Base-by-base conservation (phyloP, 2,797 vertebrate species). In the Arrhamphus sclerolepis region DNA sequence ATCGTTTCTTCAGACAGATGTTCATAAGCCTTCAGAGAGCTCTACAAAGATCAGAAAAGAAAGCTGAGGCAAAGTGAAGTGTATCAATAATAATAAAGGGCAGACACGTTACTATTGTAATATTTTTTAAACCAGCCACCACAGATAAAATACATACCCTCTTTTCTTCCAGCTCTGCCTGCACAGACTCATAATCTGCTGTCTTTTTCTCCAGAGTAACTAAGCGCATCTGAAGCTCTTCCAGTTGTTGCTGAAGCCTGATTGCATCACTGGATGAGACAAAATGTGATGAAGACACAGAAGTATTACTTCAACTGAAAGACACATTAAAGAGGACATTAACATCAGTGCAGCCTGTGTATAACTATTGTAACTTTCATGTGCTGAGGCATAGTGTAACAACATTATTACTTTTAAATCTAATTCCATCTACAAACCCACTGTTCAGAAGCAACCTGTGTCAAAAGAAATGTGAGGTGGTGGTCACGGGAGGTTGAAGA, bases 161-260 rank as follows among this genome's bases (percentile, higher is more conserved):
- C 68, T 96, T 96, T 77, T 96, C 94, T 75, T 97, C 92, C 57
- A 98, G 80, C 56, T 97, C 95, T n/a, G 90, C 89, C 84, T 89
- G 93, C 66, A 97, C 39, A 20, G 86, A 89, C 38, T 93, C 91
- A 82, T 95, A 72, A 70, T 97, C 94, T 44, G 90, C 89, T 1
- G 94, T 93, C 51, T 92, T 95, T 56, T 94, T 95, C 82, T 97
- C 94, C 81, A 96, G 84, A 50, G 93, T 90, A 51, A 91, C 88
- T 62, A 96, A 87, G 80, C 91, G 93, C 70, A 94, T 81, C 51
- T 96, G 91, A 82, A 97, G 92, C 81, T 97, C 94, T 51, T 96
- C 95, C 62, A 97, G 91, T 84, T 97, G 94, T 61, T 92, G 90
- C 67, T 95, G 95, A 48, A 98, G 91, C 21, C 91, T 90, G 59